A percentile compares a stretch with the other conserved stretches of the same genome.
These are phyloP conservation scores for Drosophila trichaetosa DNA, from an alignment of 2,888 invertebrate genomes.

Conservation along the genomic window DNA sequence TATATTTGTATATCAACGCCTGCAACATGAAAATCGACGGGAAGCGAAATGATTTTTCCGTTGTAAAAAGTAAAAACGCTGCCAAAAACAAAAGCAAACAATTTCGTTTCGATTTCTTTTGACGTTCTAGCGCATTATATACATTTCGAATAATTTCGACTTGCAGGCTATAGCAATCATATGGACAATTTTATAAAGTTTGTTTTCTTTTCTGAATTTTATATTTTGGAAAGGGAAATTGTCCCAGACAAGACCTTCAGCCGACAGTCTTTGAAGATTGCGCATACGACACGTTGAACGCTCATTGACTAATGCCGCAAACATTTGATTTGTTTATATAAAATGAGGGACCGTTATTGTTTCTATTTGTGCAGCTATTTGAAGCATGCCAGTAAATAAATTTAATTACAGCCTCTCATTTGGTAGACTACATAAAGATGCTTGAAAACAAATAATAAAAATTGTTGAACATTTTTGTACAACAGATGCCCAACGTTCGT, in stretches of 20 bases:
- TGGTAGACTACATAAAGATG: conserved; percentile 43
- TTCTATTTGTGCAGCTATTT: conserved; percentile 34
- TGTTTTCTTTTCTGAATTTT: conserved; percentile 19
- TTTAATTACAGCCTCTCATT: conserved; percentile 66
- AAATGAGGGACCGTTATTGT: conserved; percentile 40
- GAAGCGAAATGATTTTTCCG: conserved; percentile 65
- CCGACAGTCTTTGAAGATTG: conserved; percentile 31
- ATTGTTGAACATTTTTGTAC: conserved; percentile 38
- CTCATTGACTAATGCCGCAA: conserved; percentile 61
- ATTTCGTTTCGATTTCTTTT: conserved; percentile 34
- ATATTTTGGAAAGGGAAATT: conserved; percentile 32
- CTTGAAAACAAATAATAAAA: conserved; percentile 37
- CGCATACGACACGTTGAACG: conserved; percentile 43
- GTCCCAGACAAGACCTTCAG: conserved; percentile 33
- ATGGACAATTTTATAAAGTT: conserved; percentile 17
- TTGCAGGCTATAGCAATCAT: conserved; percentile 15
- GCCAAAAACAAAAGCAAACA: conserved; percentile 61
- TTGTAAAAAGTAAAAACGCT: conserved; percentile 66
- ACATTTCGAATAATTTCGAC: conserved; percentile 23
- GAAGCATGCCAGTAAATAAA: conserved; percentile 68
- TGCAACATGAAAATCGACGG: conserved; percentile 39
- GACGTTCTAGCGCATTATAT: conserved; percentile 24
- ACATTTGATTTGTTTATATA: conserved; percentile 59
- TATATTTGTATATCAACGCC: conserved; percentile 27
- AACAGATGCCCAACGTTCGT: conserved; percentile 58